Evolutionary conservation across 1,140 invertebrate genomes (phyloP), one percentile per base, ranked within the genome.

Genomic region (Aleiodes sp.): DNA sequence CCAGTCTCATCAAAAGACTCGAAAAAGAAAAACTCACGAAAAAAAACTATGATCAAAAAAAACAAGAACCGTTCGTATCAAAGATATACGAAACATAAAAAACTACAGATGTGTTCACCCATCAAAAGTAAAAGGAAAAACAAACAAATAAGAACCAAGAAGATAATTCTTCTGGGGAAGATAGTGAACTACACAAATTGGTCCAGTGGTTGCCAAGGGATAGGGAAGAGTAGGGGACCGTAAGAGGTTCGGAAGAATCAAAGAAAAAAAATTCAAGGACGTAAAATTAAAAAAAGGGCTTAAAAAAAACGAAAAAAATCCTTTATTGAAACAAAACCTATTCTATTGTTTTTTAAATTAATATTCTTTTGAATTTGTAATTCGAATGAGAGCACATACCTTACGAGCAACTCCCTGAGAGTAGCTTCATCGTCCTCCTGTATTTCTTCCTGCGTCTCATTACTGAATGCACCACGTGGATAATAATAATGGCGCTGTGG

Each of bases 381-480:
- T n/a, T n/a, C n/a, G n/a, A n/a, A 52, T 19, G 21, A 52, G 6
- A 14, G 4, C 46, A 88, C 88, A 86, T 92, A 94, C 92, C 92
- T 94, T 91, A 94, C 90, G 87, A 94, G 91, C 88, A 94, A 90
- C 90, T 93, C 92, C 89, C 92, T 92, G 87, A 94, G 92, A 89
- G 92, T 93, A 83, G 92, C 90, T 88, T 93, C 92, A 88, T 93
- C 92, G 86, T 94, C 92, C 86, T 91, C 91, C 89, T 91, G 90
- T 84, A 86, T 80, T 81, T 87, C 87, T 87, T 87, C 87, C 80
- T 87, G 84, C 86, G 86, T 87, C 82, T 87, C 85, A 87, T 87
- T 86, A 87, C 86, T 87, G 81, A 84, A 85, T 72, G 79, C 78
- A 70, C 82, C 82, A 70, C 82, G 81, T 74, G 77, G 76, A 68